phyloP scores from a whole-genome alignment of 1,140 invertebrate genomes.

The Ruditapes philippinarum region DNA sequence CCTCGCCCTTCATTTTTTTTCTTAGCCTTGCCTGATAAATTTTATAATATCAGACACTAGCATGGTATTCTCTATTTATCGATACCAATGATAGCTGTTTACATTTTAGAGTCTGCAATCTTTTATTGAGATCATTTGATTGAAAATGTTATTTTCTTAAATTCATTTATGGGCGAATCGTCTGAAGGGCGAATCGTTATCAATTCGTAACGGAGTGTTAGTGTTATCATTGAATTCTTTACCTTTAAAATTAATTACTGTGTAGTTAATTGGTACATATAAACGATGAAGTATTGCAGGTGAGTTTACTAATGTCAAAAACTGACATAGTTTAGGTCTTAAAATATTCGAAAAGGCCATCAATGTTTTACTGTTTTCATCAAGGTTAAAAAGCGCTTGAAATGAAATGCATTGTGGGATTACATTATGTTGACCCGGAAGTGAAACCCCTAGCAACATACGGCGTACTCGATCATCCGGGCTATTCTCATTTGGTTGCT shows the following conservation, averaged over 20 bases:
- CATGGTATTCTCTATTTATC: too few species aligned
- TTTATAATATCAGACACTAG: too few species aligned
- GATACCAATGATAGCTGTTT: too few species aligned
- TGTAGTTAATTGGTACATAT: not conserved
- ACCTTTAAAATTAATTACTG: not conserved
- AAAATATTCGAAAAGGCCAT: conserved; percentile 24
- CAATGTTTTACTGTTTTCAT: not conserved
- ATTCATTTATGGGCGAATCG: too few species aligned
- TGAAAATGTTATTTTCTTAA: too few species aligned
- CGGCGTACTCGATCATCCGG: conserved; percentile 62
- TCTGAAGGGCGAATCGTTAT: too few species aligned
- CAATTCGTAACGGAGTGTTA: too few species aligned
- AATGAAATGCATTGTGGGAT: conserved; percentile 55
- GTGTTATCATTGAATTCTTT: too few species aligned
- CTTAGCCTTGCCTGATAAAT: too few species aligned
- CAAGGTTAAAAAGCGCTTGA: conserved; percentile 2
- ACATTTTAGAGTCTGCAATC: too few species aligned
- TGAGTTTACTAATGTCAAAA: not conserved
- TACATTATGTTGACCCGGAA: conserved; percentile 43
- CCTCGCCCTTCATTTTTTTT: too few species aligned
- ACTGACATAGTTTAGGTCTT: not conserved
- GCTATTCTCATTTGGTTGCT: conserved; percentile 60
- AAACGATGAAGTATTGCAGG: not conserved
- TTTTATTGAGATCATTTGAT: too few species aligned
- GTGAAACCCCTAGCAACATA: conserved; percentile 51